These are phyloP conservation scores for Spodoptera frugiperda DNA, from an alignment of 1,140 invertebrate species.

Conservation along the genomic window DNA sequence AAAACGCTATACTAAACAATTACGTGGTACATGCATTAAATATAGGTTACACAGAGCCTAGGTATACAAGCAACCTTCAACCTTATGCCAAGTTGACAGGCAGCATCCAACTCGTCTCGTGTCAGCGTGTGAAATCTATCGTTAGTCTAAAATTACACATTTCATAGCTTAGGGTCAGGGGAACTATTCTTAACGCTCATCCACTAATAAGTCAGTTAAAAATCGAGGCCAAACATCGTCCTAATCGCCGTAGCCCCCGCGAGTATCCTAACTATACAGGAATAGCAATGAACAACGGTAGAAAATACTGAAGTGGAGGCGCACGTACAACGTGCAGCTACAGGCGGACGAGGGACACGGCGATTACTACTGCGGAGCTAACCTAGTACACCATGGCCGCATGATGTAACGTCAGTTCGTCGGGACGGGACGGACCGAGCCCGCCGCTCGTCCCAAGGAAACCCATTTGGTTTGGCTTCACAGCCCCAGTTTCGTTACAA, in stretches of 20 bases:
- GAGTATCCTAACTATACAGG: slow-evolving; percentile 15
- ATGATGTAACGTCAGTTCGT: slow-evolving; percentile 76
- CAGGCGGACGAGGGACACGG: slow-evolving; percentile 56
- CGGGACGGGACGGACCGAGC: slow-evolving; percentile 55
- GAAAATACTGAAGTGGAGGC: slow-evolving; percentile 16
- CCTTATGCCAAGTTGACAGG: slow-evolving; percentile 62
- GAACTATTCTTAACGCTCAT: slow-evolving; percentile 62
- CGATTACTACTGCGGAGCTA: slow-evolving; percentile 65
- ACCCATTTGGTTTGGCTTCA: slow-evolving; percentile 77
- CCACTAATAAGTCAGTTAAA: slow-evolving; percentile 64
- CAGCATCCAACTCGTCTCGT: slow-evolving; percentile 33
- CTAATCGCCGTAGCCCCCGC: slow-evolving; percentile 67
- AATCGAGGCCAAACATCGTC: slow-evolving; percentile 76
- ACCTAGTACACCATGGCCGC: slow-evolving; percentile 82
- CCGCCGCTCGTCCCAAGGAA: slow-evolving; percentile 57
- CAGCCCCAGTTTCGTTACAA: slow-evolving; percentile 70
- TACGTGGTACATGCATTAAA: slow-evolving; percentile 46
- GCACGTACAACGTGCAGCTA: background rate
- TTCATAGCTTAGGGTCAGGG: slow-evolving; percentile 80
- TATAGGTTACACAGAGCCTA: slow-evolving; percentile 58
- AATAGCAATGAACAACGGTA: slow-evolving; percentile 11
- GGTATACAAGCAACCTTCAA: slow-evolving; percentile 68
- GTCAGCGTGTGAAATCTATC: slow-evolving; percentile 37
- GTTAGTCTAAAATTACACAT: slow-evolving; percentile 79
- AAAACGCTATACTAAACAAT: slow-evolving; percentile 54